Base-by-base conservation (phyloP, 2,888 invertebrate species). In the Silvanus unidentatus region DNA sequence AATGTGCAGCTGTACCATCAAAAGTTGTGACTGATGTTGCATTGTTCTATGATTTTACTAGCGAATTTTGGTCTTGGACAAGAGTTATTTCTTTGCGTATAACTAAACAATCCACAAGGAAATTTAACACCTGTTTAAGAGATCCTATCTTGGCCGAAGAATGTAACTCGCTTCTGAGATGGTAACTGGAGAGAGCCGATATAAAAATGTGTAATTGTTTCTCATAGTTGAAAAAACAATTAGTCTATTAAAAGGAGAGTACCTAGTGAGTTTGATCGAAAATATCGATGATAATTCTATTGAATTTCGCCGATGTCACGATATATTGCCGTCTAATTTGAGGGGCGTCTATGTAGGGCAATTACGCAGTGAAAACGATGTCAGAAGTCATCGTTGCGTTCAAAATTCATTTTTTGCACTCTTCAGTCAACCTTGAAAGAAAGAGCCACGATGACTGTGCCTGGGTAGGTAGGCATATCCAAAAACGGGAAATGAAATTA, bases 71-170 rank as follows among this genome's bases (percentile, higher is more conserved):
- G n/a, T n/a, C n/a, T n/a, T n/a, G n/a, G n/a, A n/a, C n/a, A n/a
- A n/a, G n/a, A n/a, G n/a, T n/a, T n/a, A 28, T 28, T 28, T 28
- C 28, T 28, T 28, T 10, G 28, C 28, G 8, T 28, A 10, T 10
- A 28, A 28, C 52, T 56, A 50, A 57, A 60, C 55, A 59, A 60
- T 60, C 58, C 50, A 35, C 44, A 43, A 45, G 60, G 61, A 64
- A n/a, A 64, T 64, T 63, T 59, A 62, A 58, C 64, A 63, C 61
- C 63, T 63, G 60, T 58, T n/a, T 57, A 48, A 51, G 40, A 54
- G 64, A 64, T 63, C 48, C 36, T 60, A 63, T 63, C 62, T 32
- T 37, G 48, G 48, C 59, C 57, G 59, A 54, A 57, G 55, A 62
- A 59, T 53, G 55, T 53, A 52, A 56, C 55, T 45, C 52, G 55